Base-by-base conservation (phyloP, 2,888 invertebrate genomes). In the Aphodius granarius region DNA sequence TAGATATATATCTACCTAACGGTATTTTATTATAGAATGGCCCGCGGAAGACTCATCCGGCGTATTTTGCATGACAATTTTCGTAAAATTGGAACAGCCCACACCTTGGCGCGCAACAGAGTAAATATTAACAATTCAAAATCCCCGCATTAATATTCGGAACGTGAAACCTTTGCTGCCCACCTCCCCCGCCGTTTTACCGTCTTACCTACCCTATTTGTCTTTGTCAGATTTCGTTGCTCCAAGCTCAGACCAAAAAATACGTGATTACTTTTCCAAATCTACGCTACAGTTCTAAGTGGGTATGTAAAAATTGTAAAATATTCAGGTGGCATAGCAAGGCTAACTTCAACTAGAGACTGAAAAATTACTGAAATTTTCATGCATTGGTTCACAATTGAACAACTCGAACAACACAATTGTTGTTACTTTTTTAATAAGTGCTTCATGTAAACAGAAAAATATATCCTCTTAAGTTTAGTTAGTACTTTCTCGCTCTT, bases 81-180 rank as follows among this genome's bases (percentile, higher is more conserved):
- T 43, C 43, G 43, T 43, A 43, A 43, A 43, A 43, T 43, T 43
- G 43, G 43, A 43, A 43, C 43, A 13, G 43, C 43, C 43, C 43
- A 43, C 43, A 43, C 43, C 43, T 43, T 43, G 13, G 43, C 43
- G 9, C 43, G 43, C 43, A 43, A 43, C 43, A 43, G 43, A 68
- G 68, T 68, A 68, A 68, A 68, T 68, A 68, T 68, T 68, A 68
- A 68, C 68, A 68, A 68, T 68, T 68, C 68, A 68, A 68, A 68
- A 68, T 68, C 68, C 22, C 68, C 66, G 21, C 68, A 68, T 68
- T 68, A 68, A 68, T 68, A 68, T 68, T 68, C 68, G 9, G 43
- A 43, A 43, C 43, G 43, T 43, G 43, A 43, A 43, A 9, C 43
- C 68, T 68, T 68, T 21, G 68, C 20, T 21, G 9, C 19, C 68